These are phyloP conservation scores for Lottia scabra DNA, from an alignment of 2,888 invertebrate genomes.

Conservation along the genomic window DNA sequence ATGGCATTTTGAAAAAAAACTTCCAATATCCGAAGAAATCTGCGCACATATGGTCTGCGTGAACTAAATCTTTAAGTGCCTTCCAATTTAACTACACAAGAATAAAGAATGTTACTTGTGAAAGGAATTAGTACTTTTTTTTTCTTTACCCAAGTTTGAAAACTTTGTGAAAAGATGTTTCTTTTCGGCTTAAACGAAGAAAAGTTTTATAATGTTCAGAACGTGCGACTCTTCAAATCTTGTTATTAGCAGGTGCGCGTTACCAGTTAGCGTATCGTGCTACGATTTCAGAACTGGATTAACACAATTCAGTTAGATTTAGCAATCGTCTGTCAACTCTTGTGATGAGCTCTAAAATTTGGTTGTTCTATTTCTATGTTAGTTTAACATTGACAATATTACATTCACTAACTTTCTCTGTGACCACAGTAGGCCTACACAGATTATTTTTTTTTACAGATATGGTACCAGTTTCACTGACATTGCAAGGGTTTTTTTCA, in stretches of 20 bases:
- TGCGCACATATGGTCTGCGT: too few relatives aligned
- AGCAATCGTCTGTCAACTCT: not conserved
- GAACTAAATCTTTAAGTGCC: too few relatives aligned
- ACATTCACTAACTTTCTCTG: too few relatives aligned
- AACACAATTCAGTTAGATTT: not conserved
- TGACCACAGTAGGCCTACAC: too few relatives aligned
- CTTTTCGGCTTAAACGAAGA: not conserved
- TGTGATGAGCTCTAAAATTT: not conserved
- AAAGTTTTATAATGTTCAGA: not conserved
- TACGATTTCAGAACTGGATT: not conserved
- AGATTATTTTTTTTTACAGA: too few relatives aligned
- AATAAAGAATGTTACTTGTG: not conserved
- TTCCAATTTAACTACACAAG: too few relatives aligned
- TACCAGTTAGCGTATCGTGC: not conserved
- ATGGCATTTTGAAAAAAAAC: too few relatives aligned
- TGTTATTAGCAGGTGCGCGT: not conserved
- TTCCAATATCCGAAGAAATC: too few relatives aligned
- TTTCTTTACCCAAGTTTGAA: not conserved
- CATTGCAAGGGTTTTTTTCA: too few relatives aligned
- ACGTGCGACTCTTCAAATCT: not conserved
- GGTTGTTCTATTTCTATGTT: not conserved
- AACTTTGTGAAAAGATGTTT: constrained; percentile 3
- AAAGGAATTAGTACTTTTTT: not conserved
- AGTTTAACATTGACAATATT: not conserved
- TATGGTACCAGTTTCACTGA: too few relatives aligned